These are phyloP conservation scores for Gadopsis marmoratus DNA, from an alignment of 2,797 vertebrate genomes.

Conservation along the genomic window DNA sequence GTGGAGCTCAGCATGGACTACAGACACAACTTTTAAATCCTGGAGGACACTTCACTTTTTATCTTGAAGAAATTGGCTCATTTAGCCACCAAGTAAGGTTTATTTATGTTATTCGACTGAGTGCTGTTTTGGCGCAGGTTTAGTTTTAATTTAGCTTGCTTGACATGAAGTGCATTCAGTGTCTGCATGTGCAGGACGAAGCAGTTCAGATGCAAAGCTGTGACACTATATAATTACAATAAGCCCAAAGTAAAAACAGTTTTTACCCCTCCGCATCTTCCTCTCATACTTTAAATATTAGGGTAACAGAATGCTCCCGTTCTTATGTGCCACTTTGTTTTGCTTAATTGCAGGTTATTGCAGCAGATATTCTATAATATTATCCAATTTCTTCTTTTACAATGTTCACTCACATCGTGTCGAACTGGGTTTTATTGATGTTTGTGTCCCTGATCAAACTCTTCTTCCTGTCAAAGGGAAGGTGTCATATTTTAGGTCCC, in stretches of 20 bases:
- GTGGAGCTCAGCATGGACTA: constrained; percentile 38
- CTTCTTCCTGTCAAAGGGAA: background rate
- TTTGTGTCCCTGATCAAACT: background rate
- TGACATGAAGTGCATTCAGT: background rate
- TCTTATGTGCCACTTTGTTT: background rate
- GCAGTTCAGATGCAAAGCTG: background rate
- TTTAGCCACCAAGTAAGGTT: constrained; percentile 40
- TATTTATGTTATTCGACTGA: background rate
- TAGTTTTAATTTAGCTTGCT: background rate
- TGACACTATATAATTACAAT: background rate
- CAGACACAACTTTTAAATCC: constrained; percentile 29
- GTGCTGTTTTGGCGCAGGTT: background rate
- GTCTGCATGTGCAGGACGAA: background rate
- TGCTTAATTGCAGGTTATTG: background rate
- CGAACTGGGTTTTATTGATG: background rate
- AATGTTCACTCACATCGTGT: background rate
- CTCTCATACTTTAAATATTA: background rate
- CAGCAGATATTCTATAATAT: background rate
- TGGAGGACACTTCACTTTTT: background rate
- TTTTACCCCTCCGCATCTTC: background rate
- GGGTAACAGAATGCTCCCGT: background rate
- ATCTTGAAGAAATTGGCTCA: constrained; percentile 8
- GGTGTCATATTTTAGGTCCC: constrained; percentile 30
- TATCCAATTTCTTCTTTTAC: background rate
- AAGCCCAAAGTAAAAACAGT: background rate